Evolutionary conservation across 2,113 vertebrate genomes (phyloP).

Genomic region (Meriones unguiculatus): DNA sequence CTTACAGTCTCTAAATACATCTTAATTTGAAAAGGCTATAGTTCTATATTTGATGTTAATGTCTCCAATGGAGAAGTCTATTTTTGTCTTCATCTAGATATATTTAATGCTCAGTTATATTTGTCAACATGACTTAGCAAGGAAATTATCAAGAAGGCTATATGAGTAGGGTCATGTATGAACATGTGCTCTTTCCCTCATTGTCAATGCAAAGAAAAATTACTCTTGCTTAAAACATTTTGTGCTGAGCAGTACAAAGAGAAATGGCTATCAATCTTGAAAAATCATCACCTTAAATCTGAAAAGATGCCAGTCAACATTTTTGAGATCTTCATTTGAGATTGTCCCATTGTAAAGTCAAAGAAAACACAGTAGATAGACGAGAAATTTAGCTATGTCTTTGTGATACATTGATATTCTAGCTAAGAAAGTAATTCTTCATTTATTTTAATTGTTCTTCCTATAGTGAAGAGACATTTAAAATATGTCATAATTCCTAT

Average conservation of each 20-base stretch:
- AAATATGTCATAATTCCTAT: not conserved
- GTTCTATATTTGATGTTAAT: not conserved
- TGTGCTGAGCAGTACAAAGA: not conserved
- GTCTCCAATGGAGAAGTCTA: not conserved
- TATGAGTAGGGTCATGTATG: not conserved
- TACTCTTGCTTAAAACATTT: not conserved
- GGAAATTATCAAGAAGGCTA: not conserved
- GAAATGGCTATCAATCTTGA: not conserved
- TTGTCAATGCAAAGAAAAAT: not conserved
- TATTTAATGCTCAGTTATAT: not conserved
- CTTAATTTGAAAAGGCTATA: not conserved
- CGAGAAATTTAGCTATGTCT: conserved; percentile 6
- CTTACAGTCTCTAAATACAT: not conserved
- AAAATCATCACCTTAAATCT: not conserved
- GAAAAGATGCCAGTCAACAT: not conserved
- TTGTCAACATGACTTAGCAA: not conserved
- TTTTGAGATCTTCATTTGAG: not conserved
- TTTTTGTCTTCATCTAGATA: not conserved
- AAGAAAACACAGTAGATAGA: not conserved
- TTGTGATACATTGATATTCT: conserved; percentile 1
- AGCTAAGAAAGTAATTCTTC: not conserved
- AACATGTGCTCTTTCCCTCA: not conserved
- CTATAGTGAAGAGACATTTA: conserved; percentile 33
- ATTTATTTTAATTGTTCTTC: conserved; percentile 61
- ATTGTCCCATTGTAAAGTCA: not conserved